phyloP scores from a whole-genome alignment of 2,113 vertebrate genomes.

The Protobothrops mucrosquamatus region DNA sequence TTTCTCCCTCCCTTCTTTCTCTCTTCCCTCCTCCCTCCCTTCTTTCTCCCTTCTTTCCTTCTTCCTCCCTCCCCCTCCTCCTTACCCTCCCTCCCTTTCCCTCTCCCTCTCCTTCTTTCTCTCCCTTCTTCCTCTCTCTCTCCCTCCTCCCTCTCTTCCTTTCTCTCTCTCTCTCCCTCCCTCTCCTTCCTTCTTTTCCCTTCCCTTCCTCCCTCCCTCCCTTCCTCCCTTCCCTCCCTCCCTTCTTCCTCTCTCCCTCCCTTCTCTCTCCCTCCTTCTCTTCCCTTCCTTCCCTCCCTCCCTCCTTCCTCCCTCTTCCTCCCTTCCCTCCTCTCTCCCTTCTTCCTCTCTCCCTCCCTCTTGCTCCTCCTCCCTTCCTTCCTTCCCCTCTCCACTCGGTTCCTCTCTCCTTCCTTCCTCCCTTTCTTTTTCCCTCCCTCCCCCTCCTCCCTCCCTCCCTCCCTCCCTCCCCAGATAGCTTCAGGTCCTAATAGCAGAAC shows the following conservation, averaged over 20 bases:
- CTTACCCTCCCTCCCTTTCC: accelerated
- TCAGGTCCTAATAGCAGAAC: background rate
- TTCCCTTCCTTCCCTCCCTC: accelerated
- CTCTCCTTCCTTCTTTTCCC: too few species aligned
- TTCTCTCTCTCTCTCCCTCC: too few species aligned
- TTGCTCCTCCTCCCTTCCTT: accelerated
- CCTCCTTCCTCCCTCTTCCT: accelerated
- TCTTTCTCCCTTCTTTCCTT: too few species aligned
- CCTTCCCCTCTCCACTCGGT: too few species aligned
- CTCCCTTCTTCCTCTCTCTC: accelerated
- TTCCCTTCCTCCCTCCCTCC: accelerated
- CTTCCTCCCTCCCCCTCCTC: accelerated
- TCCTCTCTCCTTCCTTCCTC: too few species aligned
- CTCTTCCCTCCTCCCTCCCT: accelerated
- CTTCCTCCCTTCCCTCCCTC: accelerated
- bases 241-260: accelerated
- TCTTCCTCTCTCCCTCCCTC: too few species aligned
- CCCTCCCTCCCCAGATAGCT: background rate
- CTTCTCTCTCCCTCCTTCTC: accelerated
- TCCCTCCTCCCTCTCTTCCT: too few species aligned
- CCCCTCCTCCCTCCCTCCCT: too few species aligned
- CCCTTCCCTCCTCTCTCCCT: too few species aligned
- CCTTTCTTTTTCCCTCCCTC: too few species aligned
- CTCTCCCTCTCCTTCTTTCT: accelerated
- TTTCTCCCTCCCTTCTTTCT: accelerated